A percentile compares a stretch with the other conserved stretches of the same genome.
These are phyloP conservation scores for Anolis sagrei DNA, from an alignment of 2,113 vertebrate species.

Conservation along the genomic window DNA sequence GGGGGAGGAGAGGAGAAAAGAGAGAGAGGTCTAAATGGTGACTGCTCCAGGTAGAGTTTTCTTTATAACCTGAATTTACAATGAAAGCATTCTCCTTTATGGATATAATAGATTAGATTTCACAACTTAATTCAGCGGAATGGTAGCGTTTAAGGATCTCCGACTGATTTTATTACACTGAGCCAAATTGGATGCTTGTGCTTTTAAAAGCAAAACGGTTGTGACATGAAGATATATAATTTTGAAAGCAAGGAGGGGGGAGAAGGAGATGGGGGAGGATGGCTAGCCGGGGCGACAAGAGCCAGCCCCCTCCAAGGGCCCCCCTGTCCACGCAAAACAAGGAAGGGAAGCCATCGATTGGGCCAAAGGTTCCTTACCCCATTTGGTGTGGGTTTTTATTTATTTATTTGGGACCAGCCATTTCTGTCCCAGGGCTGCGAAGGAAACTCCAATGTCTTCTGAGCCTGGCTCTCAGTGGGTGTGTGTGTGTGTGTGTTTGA, in stretches of 20 bases:
- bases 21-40: background rate
- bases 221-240: conserved; percentile 72
- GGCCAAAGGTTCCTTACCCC: no score
- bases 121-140: conserved; percentile 72
- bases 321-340: no score
- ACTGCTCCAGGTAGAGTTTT: conserved; percentile 63
- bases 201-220: conserved; percentile 70
- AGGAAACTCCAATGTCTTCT: no score
- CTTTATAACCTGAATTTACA: conserved; percentile 72
- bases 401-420: no score
- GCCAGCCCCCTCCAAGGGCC: no score
- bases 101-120: conserved; percentile 75
- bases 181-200: conserved; percentile 78
- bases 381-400: no score
- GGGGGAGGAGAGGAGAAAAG: background rate
- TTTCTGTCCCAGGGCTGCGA: no score
- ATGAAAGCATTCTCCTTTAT: conserved; percentile 72
- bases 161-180: conserved; percentile 73
- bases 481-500: no score
- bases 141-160: conserved; percentile 68
- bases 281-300: no score
- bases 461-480: no score
- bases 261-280: background rate
- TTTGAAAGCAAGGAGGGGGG: conserved; percentile 58
- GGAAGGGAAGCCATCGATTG: no score